Conservation (phyloP, 2,797 vertebrate species). For the Sebastes glaucus region DNA sequence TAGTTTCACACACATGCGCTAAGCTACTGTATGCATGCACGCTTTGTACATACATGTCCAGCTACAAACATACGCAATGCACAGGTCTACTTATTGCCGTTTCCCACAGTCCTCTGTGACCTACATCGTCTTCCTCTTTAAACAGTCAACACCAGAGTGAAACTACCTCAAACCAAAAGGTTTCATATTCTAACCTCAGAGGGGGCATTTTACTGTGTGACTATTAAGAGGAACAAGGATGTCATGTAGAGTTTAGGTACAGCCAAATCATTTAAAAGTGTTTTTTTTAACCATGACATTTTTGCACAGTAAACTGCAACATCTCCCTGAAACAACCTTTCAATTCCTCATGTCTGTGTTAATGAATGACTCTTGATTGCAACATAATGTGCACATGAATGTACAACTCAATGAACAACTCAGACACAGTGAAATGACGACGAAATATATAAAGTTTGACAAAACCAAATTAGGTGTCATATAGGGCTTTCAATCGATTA, state of each 20-base stretch:
- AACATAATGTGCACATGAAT: not conserved
- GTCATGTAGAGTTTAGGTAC: not conserved
- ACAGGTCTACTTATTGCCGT: not conserved
- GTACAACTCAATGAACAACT: no score
- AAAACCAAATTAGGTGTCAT: not conserved
- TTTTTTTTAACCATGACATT: no score
- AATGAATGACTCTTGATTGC: not conserved
- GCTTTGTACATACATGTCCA: not conserved
- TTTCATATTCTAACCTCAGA: conserved; percentile 5
- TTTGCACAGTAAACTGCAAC: not conserved
- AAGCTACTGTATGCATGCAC: not conserved
- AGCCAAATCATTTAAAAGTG: not conserved
- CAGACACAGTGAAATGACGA: not conserved
- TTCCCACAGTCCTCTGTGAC: conserved; percentile 24
- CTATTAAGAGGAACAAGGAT: not conserved
- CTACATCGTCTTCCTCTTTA: conserved; percentile 3
- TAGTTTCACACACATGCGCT: not conserved
- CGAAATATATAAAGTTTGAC: not conserved
- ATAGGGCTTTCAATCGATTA: no score
- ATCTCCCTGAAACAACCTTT: not conserved
- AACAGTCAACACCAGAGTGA: conserved; percentile 1
- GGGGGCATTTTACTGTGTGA: not conserved
- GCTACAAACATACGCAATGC: not conserved
- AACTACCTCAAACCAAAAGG: conserved; percentile 13
- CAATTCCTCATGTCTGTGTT: not conserved